Conservation (phyloP, 2,888 invertebrate genomes). For the Drosophila ustulata region DNA sequence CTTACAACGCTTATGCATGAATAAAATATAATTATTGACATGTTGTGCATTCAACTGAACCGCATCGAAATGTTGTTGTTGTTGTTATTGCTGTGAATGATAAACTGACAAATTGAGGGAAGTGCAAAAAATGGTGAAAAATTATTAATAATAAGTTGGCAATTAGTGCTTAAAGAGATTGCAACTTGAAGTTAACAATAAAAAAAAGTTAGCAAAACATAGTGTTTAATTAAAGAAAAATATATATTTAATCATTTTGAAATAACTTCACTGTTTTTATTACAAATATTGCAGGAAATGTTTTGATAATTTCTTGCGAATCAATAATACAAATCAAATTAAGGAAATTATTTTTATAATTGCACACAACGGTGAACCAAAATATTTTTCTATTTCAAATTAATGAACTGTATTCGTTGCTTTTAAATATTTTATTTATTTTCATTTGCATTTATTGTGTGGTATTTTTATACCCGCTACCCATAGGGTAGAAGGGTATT, state of each 20-base stretch:
- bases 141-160: slow-evolving; percentile 1
- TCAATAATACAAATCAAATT: background rate
- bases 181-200: background rate
- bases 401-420: no score
- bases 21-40: slow-evolving; percentile 62
- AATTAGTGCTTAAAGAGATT: background rate
- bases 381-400: background rate
- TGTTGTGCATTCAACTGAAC: slow-evolving; percentile 23
- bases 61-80: background rate
- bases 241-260: background rate
- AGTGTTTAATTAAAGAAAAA: background rate
- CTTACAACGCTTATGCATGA: slow-evolving; percentile 14
- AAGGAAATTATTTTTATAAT: background rate
- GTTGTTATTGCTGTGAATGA: background rate
- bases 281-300: slow-evolving; percentile 5
- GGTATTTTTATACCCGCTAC: no score
- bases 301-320: background rate
- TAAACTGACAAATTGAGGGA: background rate
- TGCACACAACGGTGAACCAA: background rate
- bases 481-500: no score
- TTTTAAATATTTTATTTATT: background rate
- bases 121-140: slow-evolving; percentile 2
- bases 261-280: background rate
- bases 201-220: slow-evolving; percentile 6
- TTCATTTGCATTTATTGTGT: background rate